Conservation (phyloP, 1,140 invertebrate species). For the Augochlora pura region DNA sequence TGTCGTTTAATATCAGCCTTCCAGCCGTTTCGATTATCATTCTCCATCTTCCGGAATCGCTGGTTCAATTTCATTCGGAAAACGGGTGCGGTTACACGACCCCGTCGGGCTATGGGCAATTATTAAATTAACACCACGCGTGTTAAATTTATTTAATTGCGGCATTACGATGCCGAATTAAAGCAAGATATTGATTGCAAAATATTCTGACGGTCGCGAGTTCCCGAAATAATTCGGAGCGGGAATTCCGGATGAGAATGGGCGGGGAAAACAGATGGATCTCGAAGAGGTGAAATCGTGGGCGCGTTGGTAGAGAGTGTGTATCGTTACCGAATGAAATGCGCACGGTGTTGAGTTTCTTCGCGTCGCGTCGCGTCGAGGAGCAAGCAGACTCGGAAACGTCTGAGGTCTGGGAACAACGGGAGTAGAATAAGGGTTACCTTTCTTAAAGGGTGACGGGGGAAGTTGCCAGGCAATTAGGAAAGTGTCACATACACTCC, state of each 20-base stretch:
- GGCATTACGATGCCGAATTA: too few relatives aligned
- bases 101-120: too few relatives aligned
- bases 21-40: not conserved
- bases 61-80: too few relatives aligned
- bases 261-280: too few relatives aligned
- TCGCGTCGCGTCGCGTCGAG: constrained; percentile 18
- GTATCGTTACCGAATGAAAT: not conserved
- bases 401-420: constrained; percentile 35
- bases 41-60: not conserved
- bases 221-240: too few relatives aligned
- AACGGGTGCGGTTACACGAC: too few relatives aligned
- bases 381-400: constrained; percentile 27
- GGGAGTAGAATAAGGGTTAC: constrained; percentile 53
- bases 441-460: constrained; percentile 60
- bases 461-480: constrained; percentile 66
- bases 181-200: too few relatives aligned
- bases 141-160: too few relatives aligned
- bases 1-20: constrained; percentile 11
- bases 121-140: too few relatives aligned
- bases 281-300: not conserved
- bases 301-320: not conserved
- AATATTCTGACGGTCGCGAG: too few relatives aligned
- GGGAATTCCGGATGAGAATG: too few relatives aligned
- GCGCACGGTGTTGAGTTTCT: constrained; percentile 23
- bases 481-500: constrained; percentile 70